phyloP scores from a whole-genome alignment of 2,113 vertebrate species.

The Gorsachius goisagi region DNA sequence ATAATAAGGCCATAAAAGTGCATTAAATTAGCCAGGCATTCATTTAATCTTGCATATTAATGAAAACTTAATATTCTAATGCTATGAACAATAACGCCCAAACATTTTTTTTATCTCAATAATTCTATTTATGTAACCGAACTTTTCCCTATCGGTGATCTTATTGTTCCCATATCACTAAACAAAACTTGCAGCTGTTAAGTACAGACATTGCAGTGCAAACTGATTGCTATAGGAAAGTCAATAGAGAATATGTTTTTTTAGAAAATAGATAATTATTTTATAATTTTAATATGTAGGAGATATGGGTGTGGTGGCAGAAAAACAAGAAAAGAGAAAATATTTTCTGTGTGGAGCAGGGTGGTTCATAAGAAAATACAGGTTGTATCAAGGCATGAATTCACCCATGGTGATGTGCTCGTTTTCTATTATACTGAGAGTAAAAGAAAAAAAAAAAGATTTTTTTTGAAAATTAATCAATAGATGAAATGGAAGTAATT shows the following conservation, averaged over 20 bases:
- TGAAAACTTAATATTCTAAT: neutral
- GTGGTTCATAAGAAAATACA: neutral
- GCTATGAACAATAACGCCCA: neutral
- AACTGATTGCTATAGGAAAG: neutral
- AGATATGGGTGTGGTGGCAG: neutral
- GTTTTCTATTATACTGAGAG: neutral
- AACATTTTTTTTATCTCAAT: neutral
- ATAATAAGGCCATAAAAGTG: neutral
- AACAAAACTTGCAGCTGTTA: neutral
- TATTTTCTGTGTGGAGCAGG: neutral
- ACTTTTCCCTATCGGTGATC: neutral
- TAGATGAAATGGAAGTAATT: neutral
- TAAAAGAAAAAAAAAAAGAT: neutral
- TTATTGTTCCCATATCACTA: neutral
- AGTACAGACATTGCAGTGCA: neutral
- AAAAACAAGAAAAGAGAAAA: neutral
- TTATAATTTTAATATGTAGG: neutral
- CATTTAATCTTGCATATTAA: neutral
- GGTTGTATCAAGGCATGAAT: neutral
- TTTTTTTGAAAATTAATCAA: neutral
- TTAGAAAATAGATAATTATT: neutral
- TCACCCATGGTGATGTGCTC: neutral
- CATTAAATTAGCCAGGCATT: neutral
- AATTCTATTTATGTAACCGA: neutral
- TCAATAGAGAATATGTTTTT: neutral